Conservation (phyloP, 1,140 invertebrate species). For the Batillaria attramentaria region DNA sequence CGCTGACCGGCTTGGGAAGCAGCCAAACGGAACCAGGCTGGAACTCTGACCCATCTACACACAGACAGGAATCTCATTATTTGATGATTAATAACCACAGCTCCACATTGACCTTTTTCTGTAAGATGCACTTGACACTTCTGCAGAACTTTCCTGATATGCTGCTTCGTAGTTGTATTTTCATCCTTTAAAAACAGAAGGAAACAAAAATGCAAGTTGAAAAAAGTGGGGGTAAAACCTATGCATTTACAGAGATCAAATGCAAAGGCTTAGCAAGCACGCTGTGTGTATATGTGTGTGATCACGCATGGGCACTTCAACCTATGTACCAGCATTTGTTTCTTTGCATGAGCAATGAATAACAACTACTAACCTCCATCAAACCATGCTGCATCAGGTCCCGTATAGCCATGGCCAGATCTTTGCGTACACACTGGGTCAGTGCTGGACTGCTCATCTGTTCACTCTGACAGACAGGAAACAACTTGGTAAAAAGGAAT, state of each 20-base stretch:
- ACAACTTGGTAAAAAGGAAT: not conserved
- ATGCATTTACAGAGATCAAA: too few relatives aligned
- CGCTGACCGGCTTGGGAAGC: conserved; percentile 80
- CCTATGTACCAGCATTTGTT: too few relatives aligned
- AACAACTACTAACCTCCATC: conserved; percentile 73
- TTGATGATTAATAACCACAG: not conserved
- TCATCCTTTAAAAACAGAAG: too few relatives aligned
- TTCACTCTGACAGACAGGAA: conserved; percentile 68
- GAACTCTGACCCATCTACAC: conserved; percentile 77
- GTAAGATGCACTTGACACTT: too few relatives aligned
- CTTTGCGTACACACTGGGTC: conserved; percentile 91
- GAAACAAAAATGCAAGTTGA: too few relatives aligned
- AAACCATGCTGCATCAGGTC: conserved; percentile 96
- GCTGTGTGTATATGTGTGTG: too few relatives aligned
- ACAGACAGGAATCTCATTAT: conserved; percentile 32
- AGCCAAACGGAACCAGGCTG: conserved; percentile 91
- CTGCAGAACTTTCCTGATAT: too few relatives aligned
- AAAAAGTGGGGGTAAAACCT: too few relatives aligned
- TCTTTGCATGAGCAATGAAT: too few relatives aligned
- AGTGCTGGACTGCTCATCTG: conserved; percentile 80
- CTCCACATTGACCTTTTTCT: not conserved
- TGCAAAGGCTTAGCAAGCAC: too few relatives aligned
- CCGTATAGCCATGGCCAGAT: conserved; percentile 88
- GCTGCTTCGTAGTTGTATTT: too few relatives aligned
- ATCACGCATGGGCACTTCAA: too few relatives aligned